phyloP scores from a whole-genome alignment of 2,888 invertebrate species.

The Philopedon plagiatum region DNA sequence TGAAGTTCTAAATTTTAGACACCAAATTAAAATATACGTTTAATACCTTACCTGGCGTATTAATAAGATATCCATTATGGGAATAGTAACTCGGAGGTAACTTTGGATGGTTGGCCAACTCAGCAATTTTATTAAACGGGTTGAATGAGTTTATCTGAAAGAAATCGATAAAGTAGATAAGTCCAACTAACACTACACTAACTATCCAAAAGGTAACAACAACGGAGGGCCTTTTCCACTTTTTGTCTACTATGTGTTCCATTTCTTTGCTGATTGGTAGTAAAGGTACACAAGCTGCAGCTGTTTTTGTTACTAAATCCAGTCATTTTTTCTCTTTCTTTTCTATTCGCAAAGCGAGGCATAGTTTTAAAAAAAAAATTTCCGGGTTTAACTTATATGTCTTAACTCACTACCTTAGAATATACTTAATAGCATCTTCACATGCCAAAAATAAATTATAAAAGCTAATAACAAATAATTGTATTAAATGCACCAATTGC shows the following conservation, averaged over 20 bases:
- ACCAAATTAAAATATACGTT: too few species aligned
- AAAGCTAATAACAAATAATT: too few species aligned
- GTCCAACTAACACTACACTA: neutral
- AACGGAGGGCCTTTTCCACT: neutral
- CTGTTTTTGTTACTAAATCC: neutral
- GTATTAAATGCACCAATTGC: too few species aligned
- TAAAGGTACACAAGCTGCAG: neutral
- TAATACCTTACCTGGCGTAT: conserved; percentile 72
- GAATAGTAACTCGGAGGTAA: neutral
- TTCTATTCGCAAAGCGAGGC: too few species aligned
- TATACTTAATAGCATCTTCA: too few species aligned
- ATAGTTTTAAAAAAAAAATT: too few species aligned
- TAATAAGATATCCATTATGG: conserved; percentile 64
- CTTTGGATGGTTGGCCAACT: neutral
- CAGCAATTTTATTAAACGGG: neutral
- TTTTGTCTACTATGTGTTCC: neutral
- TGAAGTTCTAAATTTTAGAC: too few species aligned
- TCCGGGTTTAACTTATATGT: too few species aligned
- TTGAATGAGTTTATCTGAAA: neutral
- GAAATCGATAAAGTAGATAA: conserved; percentile 3
- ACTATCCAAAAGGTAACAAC: conserved; percentile 25
- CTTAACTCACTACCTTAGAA: too few species aligned
- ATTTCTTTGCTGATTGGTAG: neutral
- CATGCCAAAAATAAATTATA: too few species aligned
- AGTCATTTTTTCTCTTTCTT: neutral